Evolutionary conservation across 2,888 invertebrate genomes (phyloP).

Genomic region (Furcula furcula): DNA sequence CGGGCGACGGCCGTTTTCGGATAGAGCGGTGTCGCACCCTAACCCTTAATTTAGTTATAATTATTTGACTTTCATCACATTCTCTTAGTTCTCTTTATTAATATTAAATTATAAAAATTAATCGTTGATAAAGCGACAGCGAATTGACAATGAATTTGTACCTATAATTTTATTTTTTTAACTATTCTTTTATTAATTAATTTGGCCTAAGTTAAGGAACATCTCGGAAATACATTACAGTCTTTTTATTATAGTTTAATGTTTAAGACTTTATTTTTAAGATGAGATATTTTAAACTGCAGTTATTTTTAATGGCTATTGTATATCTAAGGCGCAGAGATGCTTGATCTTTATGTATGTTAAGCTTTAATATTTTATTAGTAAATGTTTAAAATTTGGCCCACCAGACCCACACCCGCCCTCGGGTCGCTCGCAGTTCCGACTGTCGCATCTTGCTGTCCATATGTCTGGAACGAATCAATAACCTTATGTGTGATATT

Average conservation of each 20-base stretch:
- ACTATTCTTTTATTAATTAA: constrained; percentile 47
- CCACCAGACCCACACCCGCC: constrained; percentile 52
- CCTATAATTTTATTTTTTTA: constrained; percentile 36
- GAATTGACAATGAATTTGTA: constrained; percentile 67
- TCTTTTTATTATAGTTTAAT: constrained; percentile 75
- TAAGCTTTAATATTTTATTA: constrained; percentile 83
- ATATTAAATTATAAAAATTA: constrained; percentile 31
- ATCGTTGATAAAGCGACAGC: constrained; percentile 54
- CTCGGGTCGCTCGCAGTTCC: constrained; percentile 27
- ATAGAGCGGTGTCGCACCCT: constrained; percentile 53
- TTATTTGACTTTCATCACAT: constrained; percentile 55
- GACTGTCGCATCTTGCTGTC: constrained; percentile 27
- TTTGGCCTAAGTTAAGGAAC: constrained; percentile 74
- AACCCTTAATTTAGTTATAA: constrained; percentile 54
- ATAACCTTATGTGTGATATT: constrained; percentile 73
- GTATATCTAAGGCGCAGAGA: constrained; percentile 80
- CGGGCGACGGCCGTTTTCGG: constrained; percentile 11
- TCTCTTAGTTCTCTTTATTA: constrained; percentile 40
- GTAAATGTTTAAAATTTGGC: constrained; percentile 79
- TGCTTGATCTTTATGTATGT: constrained; percentile 82
- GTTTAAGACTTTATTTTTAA: constrained; percentile 79
- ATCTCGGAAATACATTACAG: constrained; percentile 60
- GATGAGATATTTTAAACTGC: constrained; percentile 81
- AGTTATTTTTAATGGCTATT: constrained; percentile 82
- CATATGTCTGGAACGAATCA: constrained; percentile 39